Evolutionary conservation across 2,888 invertebrate genomes (phyloP).

Genomic region (Digitonthophagus gazella): DNA sequence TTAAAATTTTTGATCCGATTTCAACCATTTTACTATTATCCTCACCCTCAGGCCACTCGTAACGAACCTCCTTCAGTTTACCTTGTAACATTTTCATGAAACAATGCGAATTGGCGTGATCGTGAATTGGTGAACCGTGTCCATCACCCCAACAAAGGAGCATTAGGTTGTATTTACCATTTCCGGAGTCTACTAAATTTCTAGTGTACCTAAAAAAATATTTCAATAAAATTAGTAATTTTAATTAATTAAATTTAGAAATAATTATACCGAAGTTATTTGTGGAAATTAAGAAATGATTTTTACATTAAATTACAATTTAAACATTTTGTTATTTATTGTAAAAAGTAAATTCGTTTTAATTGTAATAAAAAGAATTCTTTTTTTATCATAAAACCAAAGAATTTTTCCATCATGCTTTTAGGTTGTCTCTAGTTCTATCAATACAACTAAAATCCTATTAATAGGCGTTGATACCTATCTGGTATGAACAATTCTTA

Average conservation of each 20-base stretch:
- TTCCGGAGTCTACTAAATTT: constrained; percentile 93
- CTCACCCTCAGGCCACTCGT: constrained; percentile 69
- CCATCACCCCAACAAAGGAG: constrained; percentile 98
- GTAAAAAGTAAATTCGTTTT: no score
- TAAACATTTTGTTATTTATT: no score
- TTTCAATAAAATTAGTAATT: neutral
- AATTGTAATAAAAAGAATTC: no score
- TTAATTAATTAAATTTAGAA: neutral
- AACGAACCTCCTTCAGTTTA: constrained; percentile 77
- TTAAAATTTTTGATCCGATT: constrained; percentile 63
- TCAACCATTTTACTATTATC: constrained; percentile 48
- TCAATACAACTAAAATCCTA: no score
- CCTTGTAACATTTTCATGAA: constrained; percentile 95
- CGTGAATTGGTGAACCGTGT: constrained; percentile 92
- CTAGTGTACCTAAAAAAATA: constrained; percentile 79
- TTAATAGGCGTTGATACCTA: no score
- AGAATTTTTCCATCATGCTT: no score
- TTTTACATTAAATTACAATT: no score
- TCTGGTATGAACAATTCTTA: no score
- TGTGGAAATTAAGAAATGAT: neutral
- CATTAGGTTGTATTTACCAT: constrained; percentile 97
- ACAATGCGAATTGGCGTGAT: constrained; percentile 94
- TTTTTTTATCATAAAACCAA: no score
- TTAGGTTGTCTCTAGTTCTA: no score
- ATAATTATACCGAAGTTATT: no score